A percentile compares a stretch with the other conserved stretches of the same genome.
Evolutionary conservation across 30 jellyfish, hydroid and myxozoan genomes (phyloP).

Genomic region (Turritopsis dohrnii): DNA sequence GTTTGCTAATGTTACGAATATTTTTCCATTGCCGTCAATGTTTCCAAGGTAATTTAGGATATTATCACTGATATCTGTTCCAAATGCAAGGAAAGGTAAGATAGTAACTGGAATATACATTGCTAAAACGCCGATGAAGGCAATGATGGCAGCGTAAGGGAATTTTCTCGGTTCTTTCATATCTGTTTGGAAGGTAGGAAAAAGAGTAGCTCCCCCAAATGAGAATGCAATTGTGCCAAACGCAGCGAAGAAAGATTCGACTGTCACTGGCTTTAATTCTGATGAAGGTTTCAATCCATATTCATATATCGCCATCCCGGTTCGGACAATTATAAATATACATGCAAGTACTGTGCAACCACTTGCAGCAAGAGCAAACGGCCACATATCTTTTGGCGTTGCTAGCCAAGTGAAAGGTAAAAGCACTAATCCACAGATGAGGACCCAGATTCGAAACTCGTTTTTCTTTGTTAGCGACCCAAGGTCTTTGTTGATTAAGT

Average conservation of each 20-base stretch:
- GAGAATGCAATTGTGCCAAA: conserved; percentile 90
- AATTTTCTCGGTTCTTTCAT: conserved; percentile 75
- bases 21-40: conserved; percentile 57
- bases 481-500: conserved; percentile 45
- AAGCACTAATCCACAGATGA: conserved; percentile 30
- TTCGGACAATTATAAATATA: conserved; percentile 17
- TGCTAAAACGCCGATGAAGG: conserved; percentile 51
- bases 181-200: conserved; percentile 91
- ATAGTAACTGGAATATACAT: conserved; percentile 77
- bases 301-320: conserved; percentile 17
- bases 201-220: conserved; percentile 86
- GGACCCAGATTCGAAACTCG: conserved; percentile 39
- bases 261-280: conserved; percentile 28
- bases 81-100: conserved; percentile 75
- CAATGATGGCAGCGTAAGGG: conserved; percentile 69
- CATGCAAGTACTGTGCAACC: conserved; percentile 37
- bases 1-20: conserved; percentile 55
- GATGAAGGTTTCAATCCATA: conserved; percentile 12
- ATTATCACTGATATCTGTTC: conserved; percentile 42
- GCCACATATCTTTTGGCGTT: conserved; percentile 53
- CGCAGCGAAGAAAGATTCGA: conserved; percentile 65
- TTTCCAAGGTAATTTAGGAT: conserved; percentile 47
- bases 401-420: conserved; percentile 43
- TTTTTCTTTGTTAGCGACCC: conserved; percentile 44
- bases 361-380: conserved; percentile 37